These are phyloP conservation scores for Sigmodon hispidus DNA, from an alignment of 2,113 vertebrate genomes.

Conservation along the genomic window DNA sequence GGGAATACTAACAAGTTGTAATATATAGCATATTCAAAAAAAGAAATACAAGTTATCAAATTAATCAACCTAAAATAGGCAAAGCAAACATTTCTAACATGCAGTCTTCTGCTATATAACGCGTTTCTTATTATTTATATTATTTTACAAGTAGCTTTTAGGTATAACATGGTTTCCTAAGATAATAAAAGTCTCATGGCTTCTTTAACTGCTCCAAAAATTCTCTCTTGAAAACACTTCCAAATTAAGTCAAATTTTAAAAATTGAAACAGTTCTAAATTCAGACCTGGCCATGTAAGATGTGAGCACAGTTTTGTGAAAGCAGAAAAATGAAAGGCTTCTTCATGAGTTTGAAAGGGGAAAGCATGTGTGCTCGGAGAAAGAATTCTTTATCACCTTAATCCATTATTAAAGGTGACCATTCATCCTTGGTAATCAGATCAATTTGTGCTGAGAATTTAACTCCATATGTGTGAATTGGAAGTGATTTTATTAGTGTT, in stretches of 20 bases:
- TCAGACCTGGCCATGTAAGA: neutral
- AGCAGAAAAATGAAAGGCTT: constrained; percentile 28
- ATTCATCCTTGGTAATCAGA: constrained; percentile 81
- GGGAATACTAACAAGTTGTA: constrained; percentile 8
- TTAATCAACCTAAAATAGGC: neutral
- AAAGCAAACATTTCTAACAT: neutral
- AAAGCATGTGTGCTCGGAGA: constrained; percentile 65
- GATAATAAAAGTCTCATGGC: neutral
- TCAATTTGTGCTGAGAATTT: constrained; percentile 83
- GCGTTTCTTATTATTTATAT: constrained; percentile 5
- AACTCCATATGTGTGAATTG: constrained; percentile 80
- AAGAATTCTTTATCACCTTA: constrained; percentile 74
- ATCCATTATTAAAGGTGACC: constrained; percentile 81
- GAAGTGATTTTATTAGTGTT: constrained; percentile 84
- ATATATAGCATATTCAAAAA: neutral
- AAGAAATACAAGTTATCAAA: neutral
- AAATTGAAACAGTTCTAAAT: neutral
- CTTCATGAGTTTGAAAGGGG: constrained; percentile 55
- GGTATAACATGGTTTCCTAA: neutral
- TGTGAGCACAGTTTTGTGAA: constrained; percentile 15
- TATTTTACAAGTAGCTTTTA: constrained; percentile 39
- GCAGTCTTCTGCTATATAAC: neutral
- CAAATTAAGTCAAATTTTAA: neutral
- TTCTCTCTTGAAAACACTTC: constrained; percentile 17
- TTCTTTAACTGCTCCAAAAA: neutral